Conservation (phyloP, 2,888 invertebrate species). For the Yponomeuta plumbellus region DNA sequence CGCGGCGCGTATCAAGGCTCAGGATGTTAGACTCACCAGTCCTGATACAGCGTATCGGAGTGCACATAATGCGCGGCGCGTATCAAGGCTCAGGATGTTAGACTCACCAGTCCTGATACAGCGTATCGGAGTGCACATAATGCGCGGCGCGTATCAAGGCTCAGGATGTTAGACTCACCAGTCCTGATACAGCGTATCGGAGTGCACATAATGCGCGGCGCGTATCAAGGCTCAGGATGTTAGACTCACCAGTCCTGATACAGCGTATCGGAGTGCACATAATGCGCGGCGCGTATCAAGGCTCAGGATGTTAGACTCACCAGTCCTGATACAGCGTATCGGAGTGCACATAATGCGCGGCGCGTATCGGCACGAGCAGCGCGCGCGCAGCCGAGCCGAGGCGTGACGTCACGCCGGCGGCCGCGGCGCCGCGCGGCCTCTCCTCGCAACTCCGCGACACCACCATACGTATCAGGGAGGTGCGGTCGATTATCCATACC, state of each 20-base stretch:
- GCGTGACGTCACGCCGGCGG: constrained; percentile 69
- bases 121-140: no score
- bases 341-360: constrained; percentile 57
- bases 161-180: no score
- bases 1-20: no score
- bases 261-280: background rate
- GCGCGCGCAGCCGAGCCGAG: constrained; percentile 83
- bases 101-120: no score
- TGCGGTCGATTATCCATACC: constrained; percentile 94
- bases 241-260: background rate
- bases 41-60: no score
- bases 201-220: no score
- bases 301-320: constrained; percentile 55
- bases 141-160: no score
- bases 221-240: no score
- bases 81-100: no score
- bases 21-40: no score
- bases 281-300: background rate
- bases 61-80: no score
- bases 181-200: no score
- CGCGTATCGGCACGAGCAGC: constrained; percentile 84
- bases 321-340: constrained; percentile 78
- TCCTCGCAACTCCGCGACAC: constrained; percentile 85
- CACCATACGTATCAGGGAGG: constrained; percentile 89
- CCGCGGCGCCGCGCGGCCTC: constrained; percentile 66